Base-by-base conservation (phyloP, 1,140 invertebrate species). In the Habropoda laboriosa region DNA sequence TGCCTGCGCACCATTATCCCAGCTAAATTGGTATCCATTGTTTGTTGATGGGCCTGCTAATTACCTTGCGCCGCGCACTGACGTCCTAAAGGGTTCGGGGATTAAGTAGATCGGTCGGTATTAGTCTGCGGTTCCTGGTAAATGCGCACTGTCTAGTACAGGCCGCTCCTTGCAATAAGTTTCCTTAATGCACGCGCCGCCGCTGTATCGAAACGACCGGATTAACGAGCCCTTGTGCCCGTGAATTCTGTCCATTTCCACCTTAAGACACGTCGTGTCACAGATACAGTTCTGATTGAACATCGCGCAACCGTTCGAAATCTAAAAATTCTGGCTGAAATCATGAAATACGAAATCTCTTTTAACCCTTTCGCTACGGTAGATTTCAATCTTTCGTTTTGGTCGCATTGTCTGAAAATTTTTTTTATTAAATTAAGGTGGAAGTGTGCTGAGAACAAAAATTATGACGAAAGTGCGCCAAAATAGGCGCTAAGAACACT, bases 21-120 rank as follows among this genome's bases (percentile, higher is more conserved):
- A 67, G 55, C 80, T 76, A 89, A 89, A 89, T 88, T 89, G 87
- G 83, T 87, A 85, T 83, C 80, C 87, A 88, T 89, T 89, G 86
- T 89, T 88, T 87, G 86, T 79, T 82, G 82, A 84, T 86, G 82
- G 80, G 67, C 67, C 74, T 45, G 86, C 83, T 89, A 89, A 88
- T 89, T 89, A 88, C 86, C 86, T 63, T 16, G 71, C 75, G 53
- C 80, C 83, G 71, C 66, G 70, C 74, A 82, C 85, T 86, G 85
- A 86, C 83, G 40, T 86, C 63, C 83, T 71, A 86, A 86, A 86
- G 85, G 83, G 83, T 63, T 80, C 85, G 60, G 49, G 83, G 85
- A 86, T 86, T 86, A 86, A 86, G 85, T 86, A 86, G 83, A 86
- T 86, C 85, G 85, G 74, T 79, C 61, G 83, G 83, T 82, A 86